Evolutionary conservation across 2,797 vertebrate genomes (phyloP).

Genomic region (Hemitrygon akajei): DNA sequence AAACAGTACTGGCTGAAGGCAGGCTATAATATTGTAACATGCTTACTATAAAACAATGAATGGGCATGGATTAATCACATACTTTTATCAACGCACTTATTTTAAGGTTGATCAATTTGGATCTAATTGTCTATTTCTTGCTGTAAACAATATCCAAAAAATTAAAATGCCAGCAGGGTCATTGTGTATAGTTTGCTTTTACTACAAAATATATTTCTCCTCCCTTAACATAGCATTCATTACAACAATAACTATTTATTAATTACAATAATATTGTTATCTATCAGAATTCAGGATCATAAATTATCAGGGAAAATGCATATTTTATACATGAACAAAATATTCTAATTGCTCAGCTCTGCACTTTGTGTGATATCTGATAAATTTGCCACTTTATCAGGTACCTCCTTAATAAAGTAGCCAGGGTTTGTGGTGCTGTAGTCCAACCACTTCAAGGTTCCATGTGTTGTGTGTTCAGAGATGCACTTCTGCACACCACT

Average conservation of each 20-base stretch:
- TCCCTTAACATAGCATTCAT: not conserved
- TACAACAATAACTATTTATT: not conserved
- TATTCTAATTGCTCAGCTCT: not conserved
- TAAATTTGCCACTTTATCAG: not conserved
- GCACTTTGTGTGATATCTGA: not conserved
- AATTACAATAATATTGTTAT: not conserved
- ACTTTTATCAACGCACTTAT: not conserved
- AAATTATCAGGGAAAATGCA: not conserved
- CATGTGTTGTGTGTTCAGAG: no score
- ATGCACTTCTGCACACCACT: no score
- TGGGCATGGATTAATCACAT: not conserved
- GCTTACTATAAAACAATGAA: not conserved
- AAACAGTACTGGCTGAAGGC: not conserved
- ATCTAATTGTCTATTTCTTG: not conserved
- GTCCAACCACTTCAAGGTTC: no score
- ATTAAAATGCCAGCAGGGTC: not conserved
- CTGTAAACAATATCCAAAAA: not conserved
- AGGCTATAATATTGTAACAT: not conserved
- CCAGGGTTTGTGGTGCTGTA: no score
- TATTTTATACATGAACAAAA: not conserved
- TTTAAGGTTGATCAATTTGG: not conserved
- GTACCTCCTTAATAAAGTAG: no score
- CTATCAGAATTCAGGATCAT: not conserved
- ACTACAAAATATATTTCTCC: not conserved
- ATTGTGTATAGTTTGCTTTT: not conserved